Evolutionary conservation across 2,888 invertebrate genomes (phyloP).

Genomic region (Tetragonisca angustula): DNA sequence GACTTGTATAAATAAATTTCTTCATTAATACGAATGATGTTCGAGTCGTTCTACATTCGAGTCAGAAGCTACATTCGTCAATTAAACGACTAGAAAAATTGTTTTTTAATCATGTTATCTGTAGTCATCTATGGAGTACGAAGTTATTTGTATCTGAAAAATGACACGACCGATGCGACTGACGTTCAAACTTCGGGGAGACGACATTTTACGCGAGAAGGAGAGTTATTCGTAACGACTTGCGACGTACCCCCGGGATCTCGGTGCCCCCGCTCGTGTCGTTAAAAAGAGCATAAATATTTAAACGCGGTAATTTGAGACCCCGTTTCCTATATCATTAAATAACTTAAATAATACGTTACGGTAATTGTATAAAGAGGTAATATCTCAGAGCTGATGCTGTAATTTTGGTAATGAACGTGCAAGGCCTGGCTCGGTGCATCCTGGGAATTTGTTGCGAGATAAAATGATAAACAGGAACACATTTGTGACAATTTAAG

Average conservation of each 20-base stretch:
- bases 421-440: conserved; percentile 1
- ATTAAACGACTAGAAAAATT: too few relatives aligned
- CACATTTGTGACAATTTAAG: not conserved
- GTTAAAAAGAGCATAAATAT: conserved; percentile 1
- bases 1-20: too few relatives aligned
- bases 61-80: too few relatives aligned
- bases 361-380: conserved; percentile 7
- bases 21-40: too few relatives aligned
- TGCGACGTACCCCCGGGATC: not conserved
- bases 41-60: too few relatives aligned
- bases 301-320: not conserved
- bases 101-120: too few relatives aligned
- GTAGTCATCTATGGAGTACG: too few relatives aligned
- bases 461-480: conserved; percentile 24
- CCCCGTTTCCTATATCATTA: not conserved
- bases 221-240: not conserved
- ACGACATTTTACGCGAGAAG: too few relatives aligned
- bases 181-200: too few relatives aligned
- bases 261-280: not conserved
- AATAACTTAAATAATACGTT: conserved; percentile 6
- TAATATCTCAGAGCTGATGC: conserved; percentile 4
- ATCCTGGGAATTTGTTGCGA: conserved; percentile 14
- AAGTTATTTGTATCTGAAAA: too few relatives aligned
- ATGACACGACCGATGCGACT: too few relatives aligned
- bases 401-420: conserved; percentile 27